Base-by-base conservation (phyloP, 2,888 invertebrate species). In the Odontothrips loti region DNA sequence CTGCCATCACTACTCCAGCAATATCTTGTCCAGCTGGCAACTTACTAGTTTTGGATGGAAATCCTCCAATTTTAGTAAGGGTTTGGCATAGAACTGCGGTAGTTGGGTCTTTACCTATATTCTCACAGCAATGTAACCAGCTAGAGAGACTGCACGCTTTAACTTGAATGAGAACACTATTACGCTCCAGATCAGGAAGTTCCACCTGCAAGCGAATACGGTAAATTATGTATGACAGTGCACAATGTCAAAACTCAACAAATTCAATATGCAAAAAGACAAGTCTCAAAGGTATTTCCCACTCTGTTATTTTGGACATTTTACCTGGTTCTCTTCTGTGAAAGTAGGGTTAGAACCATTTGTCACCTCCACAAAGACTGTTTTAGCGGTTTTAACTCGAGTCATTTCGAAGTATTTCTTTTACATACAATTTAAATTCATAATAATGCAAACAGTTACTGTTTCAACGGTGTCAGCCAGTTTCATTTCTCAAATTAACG, bases 21-120 rank as follows among this genome's bases (percentile, higher is more conserved):
- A 88, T 85, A 80, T 88, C 88, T 81, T 86, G 86, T 8, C 88
- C 88, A 51, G 87, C 85, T 79, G 85, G 84, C 48, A 85, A 83
- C 12, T 75, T 75, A 12, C 68, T 23, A 1, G 68, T 10, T 75
- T 75, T 75, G 12, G n/a, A 23, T 23, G 84, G 82, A 17, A 84
- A 83, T 47, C 82, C 82, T 12, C 81, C 82, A 17, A 81, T 81
- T 48, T 82, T 83, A 1, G 80, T 79, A 12, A 83, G 81, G 34
- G 83, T 80, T 12, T 83, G 81, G 29, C 81, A 80, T 12, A 84
- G 34, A 11, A 82, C 81, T n/a, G 75, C 79, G 9, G 81, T 81
- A 47, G 83, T 83, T 0, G 68, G 68, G 27, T 75, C 68, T 12
- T 75, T 75, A 0, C 27, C 68, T 27, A 75, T 27, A 27, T 27